Conservation (phyloP, 2,113 vertebrate species). For the Numenius arquata region DNA sequence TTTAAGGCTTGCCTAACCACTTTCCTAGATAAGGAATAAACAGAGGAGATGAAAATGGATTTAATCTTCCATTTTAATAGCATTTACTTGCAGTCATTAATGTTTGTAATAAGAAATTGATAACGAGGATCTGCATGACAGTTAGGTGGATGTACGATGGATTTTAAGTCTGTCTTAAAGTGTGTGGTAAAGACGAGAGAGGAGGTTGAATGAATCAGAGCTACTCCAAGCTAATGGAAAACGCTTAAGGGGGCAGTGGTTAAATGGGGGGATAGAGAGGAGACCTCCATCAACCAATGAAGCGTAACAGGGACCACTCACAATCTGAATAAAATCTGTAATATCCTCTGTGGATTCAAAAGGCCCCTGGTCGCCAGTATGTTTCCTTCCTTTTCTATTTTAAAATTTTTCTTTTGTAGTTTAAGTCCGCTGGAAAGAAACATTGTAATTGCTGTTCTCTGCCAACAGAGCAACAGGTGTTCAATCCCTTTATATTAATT, state of each 20-base stretch:
- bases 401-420: background rate
- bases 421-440: constrained; percentile 5
- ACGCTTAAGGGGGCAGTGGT: background rate
- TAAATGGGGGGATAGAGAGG: background rate
- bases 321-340: background rate
- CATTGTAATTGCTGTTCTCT: constrained; percentile 37
- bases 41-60: background rate
- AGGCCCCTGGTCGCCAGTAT: background rate
- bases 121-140: background rate
- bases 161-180: background rate
- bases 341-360: background rate
- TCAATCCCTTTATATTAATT: constrained; percentile 58
- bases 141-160: background rate
- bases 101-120: background rate
- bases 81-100: background rate
- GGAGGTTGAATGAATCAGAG: background rate
- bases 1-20: background rate
- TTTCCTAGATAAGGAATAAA: background rate
- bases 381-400: background rate
- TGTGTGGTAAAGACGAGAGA: background rate
- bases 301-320: background rate
- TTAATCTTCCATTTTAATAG: background rate
- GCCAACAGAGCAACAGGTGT: constrained; percentile 54
- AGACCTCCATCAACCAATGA: background rate
- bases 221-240: background rate